Percentiles rank a stretch among this genome's conserved stretches.
phyloP scores from a whole-genome alignment of 2,113 vertebrate species.

The Trichechus manatus region DNA sequence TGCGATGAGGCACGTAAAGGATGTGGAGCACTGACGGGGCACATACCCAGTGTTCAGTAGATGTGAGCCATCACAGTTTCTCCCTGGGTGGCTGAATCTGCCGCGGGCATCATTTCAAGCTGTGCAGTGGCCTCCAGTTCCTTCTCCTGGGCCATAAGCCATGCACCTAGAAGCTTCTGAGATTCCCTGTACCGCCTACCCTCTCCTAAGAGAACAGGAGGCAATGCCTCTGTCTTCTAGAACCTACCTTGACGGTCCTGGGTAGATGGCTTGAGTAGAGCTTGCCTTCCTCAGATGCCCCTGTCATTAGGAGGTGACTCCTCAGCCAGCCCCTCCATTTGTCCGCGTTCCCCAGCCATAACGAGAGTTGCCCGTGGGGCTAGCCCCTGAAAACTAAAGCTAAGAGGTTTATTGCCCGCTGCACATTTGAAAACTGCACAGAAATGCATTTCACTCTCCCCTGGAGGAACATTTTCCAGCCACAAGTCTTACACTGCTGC shows the following conservation, averaged over 20 bases:
- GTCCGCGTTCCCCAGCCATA: neutral
- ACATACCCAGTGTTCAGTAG: fast-evolving
- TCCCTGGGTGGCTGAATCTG: neutral
- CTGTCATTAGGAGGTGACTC: neutral
- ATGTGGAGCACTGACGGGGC: fast-evolving
- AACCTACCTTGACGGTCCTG: neutral
- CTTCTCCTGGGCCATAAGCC: neutral
- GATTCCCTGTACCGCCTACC: neutral
- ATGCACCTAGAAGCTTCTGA: neutral
- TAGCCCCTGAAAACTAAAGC: neutral
- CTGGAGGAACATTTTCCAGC: neutral
- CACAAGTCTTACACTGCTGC: neutral
- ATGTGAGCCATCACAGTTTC: fast-evolving
- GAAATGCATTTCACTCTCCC: neutral
- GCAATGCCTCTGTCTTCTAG: neutral
- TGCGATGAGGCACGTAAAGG: neutral
- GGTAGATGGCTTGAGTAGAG: neutral
- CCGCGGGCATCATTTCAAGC: neutral
- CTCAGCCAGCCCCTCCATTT: neutral
- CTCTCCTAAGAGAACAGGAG: neutral
- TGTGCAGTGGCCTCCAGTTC: neutral
- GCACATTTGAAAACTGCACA: neutral
- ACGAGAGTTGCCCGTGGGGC: neutral
- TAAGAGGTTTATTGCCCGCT: neutral
- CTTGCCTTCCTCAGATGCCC: neutral